Base-by-base conservation (phyloP, 2,113 vertebrate genomes). In the Tenrec ecaudatus region DNA sequence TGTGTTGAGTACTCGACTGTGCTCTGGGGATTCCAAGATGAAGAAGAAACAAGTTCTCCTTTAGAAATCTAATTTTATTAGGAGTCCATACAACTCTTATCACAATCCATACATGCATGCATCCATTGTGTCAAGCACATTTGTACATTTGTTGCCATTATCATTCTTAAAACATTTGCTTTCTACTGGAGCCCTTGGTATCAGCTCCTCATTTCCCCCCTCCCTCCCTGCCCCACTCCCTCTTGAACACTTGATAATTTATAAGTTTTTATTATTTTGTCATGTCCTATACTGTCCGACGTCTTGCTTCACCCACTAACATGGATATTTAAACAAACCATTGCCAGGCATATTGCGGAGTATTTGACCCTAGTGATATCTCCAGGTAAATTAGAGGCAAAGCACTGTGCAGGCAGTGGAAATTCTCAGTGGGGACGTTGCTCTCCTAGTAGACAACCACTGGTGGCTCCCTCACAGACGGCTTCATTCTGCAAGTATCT, bases 41-140 rank as follows among this genome's bases (percentile, higher is more conserved):
- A 82, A 5, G 25, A 68, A 90, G 53, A 90, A 92, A 33, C 62
- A n/a, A 43, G 12, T 40, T 31, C 10, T 66, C n/a, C 89, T 93
- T 53, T n/a, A 68, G 79, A 88, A 81, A 58, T 58, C 16, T 16
- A 58, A n/a, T n/a, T n/a, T n/a, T n/a, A n/a, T n/a, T n/a, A n/a
- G n/a, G n/a, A n/a, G n/a, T n/a, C n/a, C n/a, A n/a, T n/a, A n/a
- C 40, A 40, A 40, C 40, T 40, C 40, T 40, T 40, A 40, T 40
- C 40, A 40, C 40, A 3, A 40, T 40, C 40, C 40, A 40, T 40
- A 40, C 40, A 40, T 40, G 4, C 40, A 40, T 40, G 4, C 40
- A 40, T 40, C 40, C 40, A 40, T 3, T 40, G 40, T 40, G 40
- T 40, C 40, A 40, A 40, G 40, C 4, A 40, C 40, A 40, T 40